Evolutionary conservation across 1,140 invertebrate genomes (phyloP).

Genomic region (Cepaea nemoralis): DNA sequence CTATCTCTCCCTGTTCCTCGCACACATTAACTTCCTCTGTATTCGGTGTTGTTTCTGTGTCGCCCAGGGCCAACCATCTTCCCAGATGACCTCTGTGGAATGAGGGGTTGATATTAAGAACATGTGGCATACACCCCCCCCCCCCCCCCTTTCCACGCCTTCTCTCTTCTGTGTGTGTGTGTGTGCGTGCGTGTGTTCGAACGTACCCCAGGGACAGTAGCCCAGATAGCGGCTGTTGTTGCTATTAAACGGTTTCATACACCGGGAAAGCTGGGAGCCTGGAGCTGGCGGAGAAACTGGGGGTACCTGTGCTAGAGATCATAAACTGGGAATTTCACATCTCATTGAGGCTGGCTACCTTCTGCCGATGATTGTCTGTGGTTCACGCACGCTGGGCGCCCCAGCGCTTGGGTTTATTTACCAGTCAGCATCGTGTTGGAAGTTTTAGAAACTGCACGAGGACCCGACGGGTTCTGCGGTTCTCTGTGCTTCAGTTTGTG

Average conservation of each 20-base stretch:
- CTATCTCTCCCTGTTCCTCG: too few species aligned
- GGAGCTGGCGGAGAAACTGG: not conserved
- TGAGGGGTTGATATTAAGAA: not conserved
- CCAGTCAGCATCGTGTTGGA: not conserved
- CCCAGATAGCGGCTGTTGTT: not conserved
- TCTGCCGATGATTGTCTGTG: not conserved
- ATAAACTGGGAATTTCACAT: conserved; percentile 28
- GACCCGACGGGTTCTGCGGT: not conserved
- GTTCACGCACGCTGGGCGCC: not conserved
- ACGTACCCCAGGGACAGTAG: not conserved
- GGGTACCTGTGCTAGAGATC: not conserved
- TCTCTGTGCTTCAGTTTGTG: not conserved
- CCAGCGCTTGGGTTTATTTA: conserved; percentile 7
- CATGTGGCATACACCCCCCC: not conserved
- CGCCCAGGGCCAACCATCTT: not conserved
- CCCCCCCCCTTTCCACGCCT: not conserved
- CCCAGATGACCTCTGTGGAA: not conserved
- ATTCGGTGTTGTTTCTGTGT: not conserved
- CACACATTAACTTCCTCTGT: too few species aligned
- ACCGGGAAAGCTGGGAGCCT: not conserved
- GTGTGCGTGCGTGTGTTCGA: too few species aligned
- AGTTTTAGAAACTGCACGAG: not conserved
- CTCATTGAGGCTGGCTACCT: not conserved
- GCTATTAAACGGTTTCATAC: conserved; percentile 5
- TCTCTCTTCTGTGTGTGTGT: too few species aligned